Conservation (phyloP, 2,113 vertebrate species). For the Actinemys pallida region DNA sequence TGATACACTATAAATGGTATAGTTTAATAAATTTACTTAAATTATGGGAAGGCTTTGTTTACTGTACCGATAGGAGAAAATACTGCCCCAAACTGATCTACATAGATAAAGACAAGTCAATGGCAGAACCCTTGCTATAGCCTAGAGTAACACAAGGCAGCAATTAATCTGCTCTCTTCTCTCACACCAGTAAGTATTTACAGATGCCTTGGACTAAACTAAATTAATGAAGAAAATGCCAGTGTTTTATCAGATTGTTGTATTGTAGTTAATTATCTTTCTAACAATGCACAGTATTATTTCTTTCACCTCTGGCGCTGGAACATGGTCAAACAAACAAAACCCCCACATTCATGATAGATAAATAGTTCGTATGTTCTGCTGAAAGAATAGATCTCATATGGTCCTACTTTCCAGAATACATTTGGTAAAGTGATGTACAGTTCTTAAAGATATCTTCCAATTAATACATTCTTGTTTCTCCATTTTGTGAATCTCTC, state of each 20-base stretch:
- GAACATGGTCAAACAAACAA: background rate
- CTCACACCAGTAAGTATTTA: slow-evolving; percentile 81
- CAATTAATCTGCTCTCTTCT: slow-evolving; percentile 51
- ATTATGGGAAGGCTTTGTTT: slow-evolving; percentile 16
- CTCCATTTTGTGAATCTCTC: slow-evolving; percentile 41
- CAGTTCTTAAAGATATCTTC: background rate
- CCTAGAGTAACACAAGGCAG: background rate
- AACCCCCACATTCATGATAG: background rate
- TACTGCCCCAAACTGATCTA: slow-evolving; percentile 8
- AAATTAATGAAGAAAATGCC: slow-evolving; percentile 32
- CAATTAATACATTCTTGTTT: background rate
- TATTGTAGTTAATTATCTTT: slow-evolving; percentile 24
- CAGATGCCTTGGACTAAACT: slow-evolving; percentile 80
- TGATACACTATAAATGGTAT: background rate
- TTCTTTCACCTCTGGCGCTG: background rate
- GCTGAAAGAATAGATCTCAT: background rate
- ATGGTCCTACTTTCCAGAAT: background rate
- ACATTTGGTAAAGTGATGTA: background rate
- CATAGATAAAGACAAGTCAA: background rate
- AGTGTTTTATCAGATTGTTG: background rate
- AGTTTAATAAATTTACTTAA: background rate
- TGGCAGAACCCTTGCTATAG: background rate
- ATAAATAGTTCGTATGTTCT: background rate
- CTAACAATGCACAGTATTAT: background rate
- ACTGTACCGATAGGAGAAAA: background rate